Percentiles rank a stretch among this genome's conserved stretches.
These are phyloP conservation scores for Epinotia nisella DNA, from an alignment of 2,888 invertebrate species.

Conservation along the genomic window DNA sequence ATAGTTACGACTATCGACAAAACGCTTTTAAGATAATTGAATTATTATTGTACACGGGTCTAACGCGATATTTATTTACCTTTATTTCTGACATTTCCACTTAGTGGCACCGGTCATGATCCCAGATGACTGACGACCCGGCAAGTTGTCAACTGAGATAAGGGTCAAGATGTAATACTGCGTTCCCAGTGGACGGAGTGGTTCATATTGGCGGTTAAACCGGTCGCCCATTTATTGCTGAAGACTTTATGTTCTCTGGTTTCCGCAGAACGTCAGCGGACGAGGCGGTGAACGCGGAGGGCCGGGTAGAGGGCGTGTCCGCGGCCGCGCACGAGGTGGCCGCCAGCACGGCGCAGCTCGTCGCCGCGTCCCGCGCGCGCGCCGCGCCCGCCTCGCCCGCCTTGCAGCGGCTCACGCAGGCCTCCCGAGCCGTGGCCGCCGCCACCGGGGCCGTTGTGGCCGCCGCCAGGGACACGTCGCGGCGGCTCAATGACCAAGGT, in stretches of 20 bases:
- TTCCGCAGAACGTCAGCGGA: conserved; percentile 93
- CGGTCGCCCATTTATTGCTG: background rate
- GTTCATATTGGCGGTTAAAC: conserved; percentile 91
- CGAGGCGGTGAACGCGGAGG: conserved; percentile 92
- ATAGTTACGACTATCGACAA: no score
- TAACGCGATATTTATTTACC: no score
- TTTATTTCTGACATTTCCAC: no score
- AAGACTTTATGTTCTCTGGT: background rate
- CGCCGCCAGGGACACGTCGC: conserved; percentile 94
- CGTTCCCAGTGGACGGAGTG: conserved; percentile 99
- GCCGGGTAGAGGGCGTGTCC: conserved; percentile 96
- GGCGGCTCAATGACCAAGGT: conserved; percentile 93
- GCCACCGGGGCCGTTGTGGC: conserved; percentile 97
- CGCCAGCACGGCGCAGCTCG: conserved; percentile 90
- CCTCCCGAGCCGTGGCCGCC: conserved; percentile 94
- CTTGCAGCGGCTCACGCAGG: conserved; percentile 91
- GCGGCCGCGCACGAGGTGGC: conserved; percentile 99
- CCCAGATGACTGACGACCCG: no score
- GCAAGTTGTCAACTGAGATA: background rate
- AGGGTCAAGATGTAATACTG: conserved; percentile 98
- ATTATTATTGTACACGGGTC: no score
- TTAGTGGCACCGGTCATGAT: no score
- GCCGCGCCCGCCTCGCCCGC: conserved; percentile 93
- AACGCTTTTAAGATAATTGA: no score
- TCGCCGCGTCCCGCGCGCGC: conserved; percentile 98